Base-by-base conservation (phyloP, 2,113 vertebrate genomes). In the Crotophaga sulcirostris region DNA sequence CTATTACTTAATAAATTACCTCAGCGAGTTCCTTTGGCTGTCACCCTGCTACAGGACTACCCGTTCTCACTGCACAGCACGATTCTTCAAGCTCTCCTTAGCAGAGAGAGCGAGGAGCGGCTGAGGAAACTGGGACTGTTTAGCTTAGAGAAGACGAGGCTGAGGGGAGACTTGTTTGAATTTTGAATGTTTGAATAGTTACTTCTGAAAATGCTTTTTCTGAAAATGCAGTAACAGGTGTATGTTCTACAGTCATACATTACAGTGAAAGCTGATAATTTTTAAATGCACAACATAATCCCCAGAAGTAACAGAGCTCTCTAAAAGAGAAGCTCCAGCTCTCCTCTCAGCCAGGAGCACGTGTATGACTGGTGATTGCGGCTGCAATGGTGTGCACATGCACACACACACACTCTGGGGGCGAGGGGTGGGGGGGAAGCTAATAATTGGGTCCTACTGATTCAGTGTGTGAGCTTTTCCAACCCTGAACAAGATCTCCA, bases 401-500 rank as follows among this genome's bases (percentile, higher is more conserved):
- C 31, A 23, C 26, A 19, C 87, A 84, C 60, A 82, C 54, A 83
- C 52, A 31, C 47, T 18, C 5, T 9, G 24, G 33, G n/a, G n/a
- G n/a, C n/a, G n/a, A 58, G 28, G 60, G 60, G 58, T 29, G 63
- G 49, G 45, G 77, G 40, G 6, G 59, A 91, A 87, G 77, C 29
- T 86, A 55, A 91, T 96, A 97, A 96, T 96, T 96, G 84, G 90
- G 90, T 95, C 93, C 88, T 69, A 87, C 88, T 75, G 95, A 66
- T 94, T 72, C 93, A 81, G 84, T 29, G 34, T 87, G 59, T 91
- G 93, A 94, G 90, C 92, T 83, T 92, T 92, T 81, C 94, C 73
- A 95, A 80, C 93, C 92, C 79, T 85, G 72, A 96, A 95, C 93
- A 94, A 83, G 88, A 84, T 95, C 92, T 88, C 97, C 54, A 75